Percentiles rank a stretch among this genome's conserved stretches.
Evolutionary conservation across 2,113 vertebrate species (phyloP).

Genomic region (mouse (Mus musculus)): DNA sequence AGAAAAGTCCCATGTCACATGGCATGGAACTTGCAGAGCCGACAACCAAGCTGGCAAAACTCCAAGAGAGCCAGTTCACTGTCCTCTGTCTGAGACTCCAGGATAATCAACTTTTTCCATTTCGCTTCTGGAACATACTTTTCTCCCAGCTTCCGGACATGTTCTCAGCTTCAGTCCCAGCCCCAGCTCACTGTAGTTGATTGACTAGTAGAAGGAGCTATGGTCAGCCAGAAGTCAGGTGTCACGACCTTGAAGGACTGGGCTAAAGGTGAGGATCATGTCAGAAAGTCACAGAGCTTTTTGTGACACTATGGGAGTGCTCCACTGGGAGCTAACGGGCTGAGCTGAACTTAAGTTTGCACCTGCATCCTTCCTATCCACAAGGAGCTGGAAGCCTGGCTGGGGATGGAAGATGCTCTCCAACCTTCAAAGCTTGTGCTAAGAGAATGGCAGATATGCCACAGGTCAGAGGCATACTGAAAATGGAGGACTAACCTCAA

Average conservation of each 20-base stretch:
- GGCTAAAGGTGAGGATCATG: background rate
- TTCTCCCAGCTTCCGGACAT: background rate
- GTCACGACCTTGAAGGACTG: slow-evolving; percentile 85
- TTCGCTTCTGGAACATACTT: background rate
- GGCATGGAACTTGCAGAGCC: background rate
- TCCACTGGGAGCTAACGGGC: background rate
- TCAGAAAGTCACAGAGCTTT: background rate
- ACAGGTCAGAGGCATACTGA: background rate
- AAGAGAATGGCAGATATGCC: background rate
- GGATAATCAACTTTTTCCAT: fast-evolving
- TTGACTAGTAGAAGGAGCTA: slow-evolving; percentile 88
- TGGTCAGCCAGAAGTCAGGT: slow-evolving; percentile 86
- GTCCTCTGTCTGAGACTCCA: background rate
- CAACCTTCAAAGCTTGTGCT: background rate
- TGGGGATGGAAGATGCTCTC: background rate
- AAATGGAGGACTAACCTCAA: too few species aligned
- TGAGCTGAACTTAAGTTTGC: fast-evolving
- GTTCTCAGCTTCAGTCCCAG: slow-evolving; percentile 83
- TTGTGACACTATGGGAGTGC: background rate
- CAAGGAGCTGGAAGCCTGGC: background rate
- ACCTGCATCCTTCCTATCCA: fast-evolving
- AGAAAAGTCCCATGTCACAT: background rate
- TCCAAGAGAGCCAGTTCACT: background rate
- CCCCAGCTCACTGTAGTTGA: slow-evolving; percentile 83
- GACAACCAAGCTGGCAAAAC: background rate